Evolutionary conservation across 2,888 invertebrate species (phyloP).

Genomic region (Altica lythri): DNA sequence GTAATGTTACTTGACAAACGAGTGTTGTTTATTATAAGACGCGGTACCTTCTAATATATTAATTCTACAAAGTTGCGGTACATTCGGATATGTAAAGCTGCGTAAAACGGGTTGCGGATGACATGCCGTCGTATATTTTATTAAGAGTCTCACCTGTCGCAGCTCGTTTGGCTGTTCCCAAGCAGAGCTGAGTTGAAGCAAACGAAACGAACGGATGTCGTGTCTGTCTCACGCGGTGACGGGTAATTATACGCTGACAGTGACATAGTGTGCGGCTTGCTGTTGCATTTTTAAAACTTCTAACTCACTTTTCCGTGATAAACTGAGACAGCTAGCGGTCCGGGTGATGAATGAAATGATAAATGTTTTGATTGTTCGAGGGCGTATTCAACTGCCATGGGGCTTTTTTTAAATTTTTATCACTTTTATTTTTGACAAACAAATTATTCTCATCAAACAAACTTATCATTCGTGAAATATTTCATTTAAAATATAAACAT

Average conservation of each 20-base stretch:
- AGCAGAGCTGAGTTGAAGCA: conserved; percentile 40
- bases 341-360: conserved; percentile 31
- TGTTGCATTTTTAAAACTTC: conserved; percentile 54
- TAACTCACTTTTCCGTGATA: conserved; percentile 37
- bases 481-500: too few species aligned
- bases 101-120: conserved; percentile 50
- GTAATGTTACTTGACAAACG: too few species aligned
- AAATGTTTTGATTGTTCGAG: conserved; percentile 29
- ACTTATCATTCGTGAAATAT: too few species aligned
- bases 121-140: conserved; percentile 55
- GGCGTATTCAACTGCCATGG: background rate
- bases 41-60: conserved; percentile 18
- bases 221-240: conserved; percentile 55
- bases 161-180: conserved; percentile 50
- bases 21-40: conserved; percentile 7
- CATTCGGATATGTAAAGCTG: conserved; percentile 33
- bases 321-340: conserved; percentile 31
- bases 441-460: too few species aligned
- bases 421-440: conserved; percentile 9
- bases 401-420: conserved; percentile 7
- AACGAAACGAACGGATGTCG: conserved; percentile 51
- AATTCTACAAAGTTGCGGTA: conserved; percentile 18
- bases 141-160: conserved; percentile 58
- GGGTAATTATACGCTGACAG: conserved; percentile 58
- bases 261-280: conserved; percentile 57